Percentiles rank a stretch among this genome's conserved stretches.
phyloP scores from a whole-genome alignment of 2,113 vertebrate species.

The Percina caprodes region DNA sequence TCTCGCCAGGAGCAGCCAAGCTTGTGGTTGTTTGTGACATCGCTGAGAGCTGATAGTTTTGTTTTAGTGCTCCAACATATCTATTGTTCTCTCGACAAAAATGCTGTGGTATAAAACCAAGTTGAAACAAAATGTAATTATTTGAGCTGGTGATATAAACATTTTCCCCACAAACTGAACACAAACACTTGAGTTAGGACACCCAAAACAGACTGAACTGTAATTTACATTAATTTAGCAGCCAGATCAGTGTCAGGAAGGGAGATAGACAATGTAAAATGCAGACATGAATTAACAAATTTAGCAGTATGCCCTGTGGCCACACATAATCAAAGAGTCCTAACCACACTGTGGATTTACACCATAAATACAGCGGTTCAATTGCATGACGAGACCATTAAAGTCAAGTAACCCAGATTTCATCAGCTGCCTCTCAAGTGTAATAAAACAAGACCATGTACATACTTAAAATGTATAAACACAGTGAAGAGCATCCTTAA shows the following conservation, averaged over 20 bases:
- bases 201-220: constrained; percentile 47
- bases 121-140: constrained; percentile 5
- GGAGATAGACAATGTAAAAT: constrained; percentile 30
- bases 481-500: constrained; percentile 37
- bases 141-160: constrained; percentile 13
- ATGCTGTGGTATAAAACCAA: constrained; percentile 3
- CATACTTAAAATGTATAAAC: constrained; percentile 55
- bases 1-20: background rate
- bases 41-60: background rate
- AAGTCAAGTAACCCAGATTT: constrained; percentile 56
- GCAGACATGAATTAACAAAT: constrained; percentile 63
- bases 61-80: background rate
- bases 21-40: constrained; percentile 10
- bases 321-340: constrained; percentile 54
- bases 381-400: constrained; percentile 54
- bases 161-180: constrained; percentile 26
- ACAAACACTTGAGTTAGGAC: constrained; percentile 42
- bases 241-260: constrained; percentile 32
- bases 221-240: constrained; percentile 50
- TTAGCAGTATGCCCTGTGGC: constrained; percentile 37
- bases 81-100: background rate
- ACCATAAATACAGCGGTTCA: constrained; percentile 48
- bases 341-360: constrained; percentile 52
- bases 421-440: constrained; percentile 54
- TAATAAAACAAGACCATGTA: constrained; percentile 46